Conservation (phyloP, 2,113 vertebrate species). For the Corapipo altera region DNA sequence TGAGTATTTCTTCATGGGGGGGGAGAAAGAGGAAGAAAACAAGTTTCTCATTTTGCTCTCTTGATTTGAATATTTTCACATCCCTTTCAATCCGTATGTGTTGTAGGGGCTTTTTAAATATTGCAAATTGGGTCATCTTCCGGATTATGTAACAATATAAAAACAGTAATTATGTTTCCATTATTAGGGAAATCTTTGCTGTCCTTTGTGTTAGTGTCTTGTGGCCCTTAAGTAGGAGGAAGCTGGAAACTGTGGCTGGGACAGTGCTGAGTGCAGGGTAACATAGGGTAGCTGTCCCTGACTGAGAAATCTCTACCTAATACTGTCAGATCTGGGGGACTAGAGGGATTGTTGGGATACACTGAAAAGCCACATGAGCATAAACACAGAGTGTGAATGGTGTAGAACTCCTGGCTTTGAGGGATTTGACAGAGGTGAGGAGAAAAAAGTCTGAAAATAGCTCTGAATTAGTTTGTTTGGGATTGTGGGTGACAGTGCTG, state of each 20-base stretch:
- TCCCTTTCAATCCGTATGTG: background rate
- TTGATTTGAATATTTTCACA: background rate
- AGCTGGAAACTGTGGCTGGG: background rate
- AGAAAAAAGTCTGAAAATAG: background rate
- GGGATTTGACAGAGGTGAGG: background rate
- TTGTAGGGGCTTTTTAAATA: background rate
- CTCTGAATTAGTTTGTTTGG: background rate
- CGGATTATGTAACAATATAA: background rate
- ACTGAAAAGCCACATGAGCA: background rate
- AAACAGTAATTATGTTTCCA: background rate
- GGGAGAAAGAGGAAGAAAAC: background rate
- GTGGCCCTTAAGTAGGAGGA: background rate
- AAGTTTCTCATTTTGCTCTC: background rate
- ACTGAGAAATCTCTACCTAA: background rate
- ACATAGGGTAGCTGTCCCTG: background rate
- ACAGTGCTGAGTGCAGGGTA: background rate
- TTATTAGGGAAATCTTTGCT: background rate
- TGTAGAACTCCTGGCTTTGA: background rate
- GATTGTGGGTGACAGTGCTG: background rate
- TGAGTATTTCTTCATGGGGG: background rate
- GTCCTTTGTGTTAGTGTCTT: background rate
- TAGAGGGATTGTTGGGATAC: background rate
- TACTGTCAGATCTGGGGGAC: fast-evolving
- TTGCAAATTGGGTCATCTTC: fast-evolving
- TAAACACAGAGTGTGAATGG: background rate